Base-by-base conservation (phyloP, 2,888 invertebrate genomes). In the Agonopterix subpropinquella region DNA sequence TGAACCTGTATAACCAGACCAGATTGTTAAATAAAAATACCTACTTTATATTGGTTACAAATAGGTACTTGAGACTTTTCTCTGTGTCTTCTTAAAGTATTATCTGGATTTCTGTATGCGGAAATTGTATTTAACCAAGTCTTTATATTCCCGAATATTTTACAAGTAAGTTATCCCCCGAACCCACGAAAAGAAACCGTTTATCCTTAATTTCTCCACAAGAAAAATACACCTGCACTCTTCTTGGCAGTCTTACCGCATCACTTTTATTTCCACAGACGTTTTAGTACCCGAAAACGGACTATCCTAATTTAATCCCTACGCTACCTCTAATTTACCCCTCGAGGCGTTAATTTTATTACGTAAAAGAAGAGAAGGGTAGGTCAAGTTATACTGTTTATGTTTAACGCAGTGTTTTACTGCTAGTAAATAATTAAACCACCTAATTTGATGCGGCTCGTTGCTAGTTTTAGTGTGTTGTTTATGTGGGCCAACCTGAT, bases 351-450 rank as follows among this genome's bases (percentile, higher is more conserved):
- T 45, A 39, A 13, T 41, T 62, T 64, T 53, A 55, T 60, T 59
- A 51, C 55, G 43, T 48, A 56, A 51, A 53, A n/a, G 55, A 59
- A 55, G 56, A 64, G 62, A 56, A 65, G 67, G 69, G 72, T 62
- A 73, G 81, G 67, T 80, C 83, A 70, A 53, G 59, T 62, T 74
- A 65, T 56, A 53, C 62, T 77, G 77, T 67, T 63, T 65, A 63
- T 58, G 65, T 72, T 75, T 76, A 77, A 73, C 75, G 70, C 70
- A 69, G 70, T 61, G 79, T 81, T 87, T 86, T 84, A 88, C 72
- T 81, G 76, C 77, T 77, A 79, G 84, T 86, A 85, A 86, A 88
- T 85, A 86, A 85, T 83, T 82, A 81, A 77, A 80, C 71, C 76
- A 61, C 75, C 80, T 86, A 88, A 88, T 88, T 88, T 86, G 87